Percentiles rank a stretch among this genome's conserved stretches.
These are phyloP conservation scores for Andrena cerasifolii DNA, from an alignment of 1,140 invertebrate species.

Conservation along the genomic window DNA sequence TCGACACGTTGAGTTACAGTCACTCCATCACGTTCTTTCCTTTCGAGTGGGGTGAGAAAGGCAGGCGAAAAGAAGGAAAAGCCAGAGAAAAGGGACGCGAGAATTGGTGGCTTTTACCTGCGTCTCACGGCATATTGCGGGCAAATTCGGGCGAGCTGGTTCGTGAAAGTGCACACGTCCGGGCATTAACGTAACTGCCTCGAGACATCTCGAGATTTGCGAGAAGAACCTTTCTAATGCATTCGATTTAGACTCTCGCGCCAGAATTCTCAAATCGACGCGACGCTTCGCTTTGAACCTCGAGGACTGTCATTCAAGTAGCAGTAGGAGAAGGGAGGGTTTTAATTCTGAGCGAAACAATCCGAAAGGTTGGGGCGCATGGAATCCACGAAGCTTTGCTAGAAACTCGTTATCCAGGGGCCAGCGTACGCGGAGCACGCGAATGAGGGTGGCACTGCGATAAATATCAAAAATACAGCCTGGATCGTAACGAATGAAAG, in stretches of 20 bases:
- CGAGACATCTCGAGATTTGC: neutral
- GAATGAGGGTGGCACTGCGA: neutral
- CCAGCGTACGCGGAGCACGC: neutral
- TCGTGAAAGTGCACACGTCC: constrained; percentile 24
- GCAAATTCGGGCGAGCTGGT: constrained; percentile 29
- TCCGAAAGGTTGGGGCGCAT: too few species aligned
- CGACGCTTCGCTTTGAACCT: too few species aligned
- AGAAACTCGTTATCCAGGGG: too few species aligned
- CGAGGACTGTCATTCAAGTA: too few species aligned
- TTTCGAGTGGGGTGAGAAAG: neutral
- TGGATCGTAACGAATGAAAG: neutral
- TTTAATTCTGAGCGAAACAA: too few species aligned
- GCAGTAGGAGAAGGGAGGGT: too few species aligned
- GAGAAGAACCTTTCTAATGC: neutral
- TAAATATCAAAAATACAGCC: neutral
- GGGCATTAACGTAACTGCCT: constrained; percentile 26
- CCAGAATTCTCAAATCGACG: too few species aligned
- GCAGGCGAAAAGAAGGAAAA: neutral
- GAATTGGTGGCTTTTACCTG: constrained; percentile 58
- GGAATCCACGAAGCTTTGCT: too few species aligned
- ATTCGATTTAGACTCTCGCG: too few species aligned
- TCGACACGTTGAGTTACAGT: constrained; percentile 58
- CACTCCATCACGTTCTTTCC: constrained; percentile 49
- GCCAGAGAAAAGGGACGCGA: neutral
- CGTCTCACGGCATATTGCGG: constrained; percentile 31